phyloP scores from a whole-genome alignment of 2,888 invertebrate genomes.

The Hemicrepidius hirtus region DNA sequence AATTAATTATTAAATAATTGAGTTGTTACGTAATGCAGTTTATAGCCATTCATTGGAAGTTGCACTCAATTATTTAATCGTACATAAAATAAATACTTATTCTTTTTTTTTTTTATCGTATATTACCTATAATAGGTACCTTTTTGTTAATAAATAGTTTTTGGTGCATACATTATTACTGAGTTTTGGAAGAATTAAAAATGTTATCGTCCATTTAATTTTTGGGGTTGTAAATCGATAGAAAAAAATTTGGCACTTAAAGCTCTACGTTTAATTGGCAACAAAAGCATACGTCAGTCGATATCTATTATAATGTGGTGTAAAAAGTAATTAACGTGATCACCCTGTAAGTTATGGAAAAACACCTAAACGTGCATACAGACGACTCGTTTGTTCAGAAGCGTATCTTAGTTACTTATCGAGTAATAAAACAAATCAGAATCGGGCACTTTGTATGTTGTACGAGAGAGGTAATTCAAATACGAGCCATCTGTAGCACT shows the following conservation, averaged over 20 bases:
- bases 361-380: conserved; percentile 19
- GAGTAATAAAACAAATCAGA: neutral
- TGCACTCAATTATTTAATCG: conserved; percentile 22
- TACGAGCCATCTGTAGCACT: neutral
- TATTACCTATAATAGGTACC: conserved; percentile 6
- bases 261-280: neutral
- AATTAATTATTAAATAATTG: conserved; percentile 40
- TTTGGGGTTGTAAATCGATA: neutral
- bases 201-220: conserved; percentile 8
- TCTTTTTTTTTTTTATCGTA: conserved; percentile 13
- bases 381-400: conserved; percentile 2
- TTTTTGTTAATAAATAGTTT: conserved; percentile 28
- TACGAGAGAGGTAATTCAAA: conserved; percentile 27
- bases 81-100: conserved; percentile 40
- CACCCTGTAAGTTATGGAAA: conserved; percentile 43
- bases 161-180: conserved; percentile 44
- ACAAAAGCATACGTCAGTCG: neutral
- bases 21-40: neutral
- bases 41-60: neutral
- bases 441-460: conserved; percentile 28
- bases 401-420: conserved; percentile 1
- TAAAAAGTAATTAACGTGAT: conserved; percentile 47
- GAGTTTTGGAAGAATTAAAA: conserved; percentile 39
- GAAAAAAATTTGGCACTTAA: conserved; percentile 4
- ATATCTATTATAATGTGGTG: neutral